A percentile compares a stretch with the other conserved stretches of the same genome.
phyloP scores from a whole-genome alignment of 2,888 invertebrate species.

The Tortrix viridana region DNA sequence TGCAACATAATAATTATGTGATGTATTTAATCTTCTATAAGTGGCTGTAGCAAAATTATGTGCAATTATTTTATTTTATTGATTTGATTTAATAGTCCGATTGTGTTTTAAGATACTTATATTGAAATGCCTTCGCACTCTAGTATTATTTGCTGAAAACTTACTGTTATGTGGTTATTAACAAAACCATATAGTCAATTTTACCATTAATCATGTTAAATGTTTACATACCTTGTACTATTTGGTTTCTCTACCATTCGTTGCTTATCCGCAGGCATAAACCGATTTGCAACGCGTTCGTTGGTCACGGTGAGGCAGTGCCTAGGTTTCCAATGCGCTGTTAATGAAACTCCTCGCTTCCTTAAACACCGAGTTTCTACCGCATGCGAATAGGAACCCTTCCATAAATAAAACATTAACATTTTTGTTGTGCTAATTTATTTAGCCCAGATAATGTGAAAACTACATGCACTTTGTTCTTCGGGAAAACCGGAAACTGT shows the following conservation, averaged over 20 bases:
- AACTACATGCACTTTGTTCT: conserved; percentile 45
- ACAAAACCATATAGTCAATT: too few species aligned
- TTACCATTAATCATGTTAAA: too few species aligned
- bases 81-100: too few species aligned
- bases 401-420: conserved; percentile 72
- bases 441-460: conserved; percentile 69
- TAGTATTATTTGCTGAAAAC: too few species aligned
- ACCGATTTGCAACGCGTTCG: conserved; percentile 1
- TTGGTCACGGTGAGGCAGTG: not conserved
- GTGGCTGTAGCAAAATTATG: too few species aligned
- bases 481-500: conserved; percentile 44
- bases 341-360: conserved; percentile 11
- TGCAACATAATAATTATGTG: too few species aligned
- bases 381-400: conserved; percentile 47
- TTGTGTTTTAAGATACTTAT: too few species aligned
- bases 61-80: too few species aligned
- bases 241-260: not conserved
- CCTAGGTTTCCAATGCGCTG: conserved; percentile 11
- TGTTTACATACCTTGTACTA: too few species aligned
- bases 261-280: not conserved
- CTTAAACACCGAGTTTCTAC: conserved; percentile 43
- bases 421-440: conserved; percentile 76
- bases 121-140: too few species aligned
- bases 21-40: too few species aligned
- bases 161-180: too few species aligned